Evolutionary conservation across 2,797 vertebrate species (phyloP).

Genomic region (Rhyacichthys aspro): DNA sequence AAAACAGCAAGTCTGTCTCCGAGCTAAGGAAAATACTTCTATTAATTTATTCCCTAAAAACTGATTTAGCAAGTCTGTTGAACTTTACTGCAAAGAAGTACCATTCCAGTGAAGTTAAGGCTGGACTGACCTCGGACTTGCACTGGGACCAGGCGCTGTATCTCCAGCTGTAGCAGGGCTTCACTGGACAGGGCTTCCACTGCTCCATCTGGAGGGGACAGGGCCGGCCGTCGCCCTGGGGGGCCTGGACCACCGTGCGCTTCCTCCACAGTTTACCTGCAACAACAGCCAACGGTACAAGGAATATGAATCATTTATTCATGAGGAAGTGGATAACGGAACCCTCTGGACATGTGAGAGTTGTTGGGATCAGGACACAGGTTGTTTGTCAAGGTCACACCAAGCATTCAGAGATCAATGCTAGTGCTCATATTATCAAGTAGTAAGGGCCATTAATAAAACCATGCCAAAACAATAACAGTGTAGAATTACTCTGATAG

Average conservation of each 20-base stretch:
- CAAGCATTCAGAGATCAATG: constrained; percentile 5
- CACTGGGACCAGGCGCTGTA: constrained; percentile 91
- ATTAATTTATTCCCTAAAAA: too few species aligned
- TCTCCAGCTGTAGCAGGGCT: constrained; percentile 93
- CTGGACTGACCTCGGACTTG: constrained; percentile 89
- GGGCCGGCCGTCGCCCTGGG: constrained; percentile 94
- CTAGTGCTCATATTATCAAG: background rate
- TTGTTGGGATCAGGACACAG: too few species aligned
- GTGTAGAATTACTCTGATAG: background rate
- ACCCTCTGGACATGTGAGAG: too few species aligned
- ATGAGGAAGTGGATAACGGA: too few species aligned
- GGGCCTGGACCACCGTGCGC: constrained; percentile 87
- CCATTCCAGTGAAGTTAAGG: background rate
- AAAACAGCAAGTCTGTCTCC: too few species aligned
- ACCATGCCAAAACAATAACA: background rate
- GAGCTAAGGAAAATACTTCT: too few species aligned
- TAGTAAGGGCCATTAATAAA: background rate
- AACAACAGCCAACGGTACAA: constrained; percentile 18
- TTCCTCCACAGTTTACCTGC: constrained; percentile 91
- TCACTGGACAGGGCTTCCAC: constrained; percentile 94
- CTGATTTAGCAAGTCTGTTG: too few species aligned
- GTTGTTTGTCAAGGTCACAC: constrained; percentile 26
- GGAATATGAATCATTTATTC: constrained; percentile 6
- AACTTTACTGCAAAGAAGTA: background rate
- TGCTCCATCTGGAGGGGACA: constrained; percentile 92